Conservation (phyloP, 2,888 invertebrate genomes). For the Plebejus argus region DNA sequence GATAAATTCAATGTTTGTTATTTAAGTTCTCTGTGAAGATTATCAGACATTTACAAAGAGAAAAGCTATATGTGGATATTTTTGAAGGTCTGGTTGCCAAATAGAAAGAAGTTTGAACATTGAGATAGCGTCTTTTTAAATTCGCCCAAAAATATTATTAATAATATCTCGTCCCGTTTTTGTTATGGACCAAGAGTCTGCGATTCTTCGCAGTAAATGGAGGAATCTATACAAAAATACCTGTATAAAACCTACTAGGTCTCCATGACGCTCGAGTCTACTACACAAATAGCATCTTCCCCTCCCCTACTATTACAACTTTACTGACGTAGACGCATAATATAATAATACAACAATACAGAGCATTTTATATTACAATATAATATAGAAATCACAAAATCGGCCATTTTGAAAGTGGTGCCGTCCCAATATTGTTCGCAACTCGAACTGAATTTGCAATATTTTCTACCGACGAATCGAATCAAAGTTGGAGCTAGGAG, state of each 20-base stretch:
- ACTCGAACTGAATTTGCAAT: conserved; percentile 58
- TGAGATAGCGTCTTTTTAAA: too few species aligned
- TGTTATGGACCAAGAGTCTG: too few species aligned
- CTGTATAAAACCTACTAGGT: too few species aligned
- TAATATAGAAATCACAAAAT: conserved; percentile 21
- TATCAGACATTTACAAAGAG: not conserved
- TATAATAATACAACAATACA: not conserved
- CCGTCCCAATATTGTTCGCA: conserved; percentile 34
- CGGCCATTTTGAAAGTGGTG: conserved; percentile 8
- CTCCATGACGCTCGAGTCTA: too few species aligned
- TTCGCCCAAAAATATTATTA: too few species aligned
- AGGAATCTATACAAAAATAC: too few species aligned
- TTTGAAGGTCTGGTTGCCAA: not conserved
- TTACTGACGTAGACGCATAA: conserved; percentile 45
- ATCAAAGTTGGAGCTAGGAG: conserved; percentile 63
- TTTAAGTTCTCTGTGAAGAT: not conserved
- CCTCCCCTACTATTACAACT: too few species aligned
- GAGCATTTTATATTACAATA: not conserved
- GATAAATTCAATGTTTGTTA: conserved; percentile 7
- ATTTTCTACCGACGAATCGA: conserved; percentile 66
- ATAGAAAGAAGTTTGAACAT: not conserved
- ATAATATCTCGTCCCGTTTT: too few species aligned
- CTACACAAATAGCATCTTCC: too few species aligned
- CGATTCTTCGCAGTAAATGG: too few species aligned
- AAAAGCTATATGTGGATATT: not conserved